A percentile compares a stretch with the other conserved stretches of the same genome.
Conservation (phyloP, 2,888 invertebrate species). For the Diarsia rubi region DNA sequence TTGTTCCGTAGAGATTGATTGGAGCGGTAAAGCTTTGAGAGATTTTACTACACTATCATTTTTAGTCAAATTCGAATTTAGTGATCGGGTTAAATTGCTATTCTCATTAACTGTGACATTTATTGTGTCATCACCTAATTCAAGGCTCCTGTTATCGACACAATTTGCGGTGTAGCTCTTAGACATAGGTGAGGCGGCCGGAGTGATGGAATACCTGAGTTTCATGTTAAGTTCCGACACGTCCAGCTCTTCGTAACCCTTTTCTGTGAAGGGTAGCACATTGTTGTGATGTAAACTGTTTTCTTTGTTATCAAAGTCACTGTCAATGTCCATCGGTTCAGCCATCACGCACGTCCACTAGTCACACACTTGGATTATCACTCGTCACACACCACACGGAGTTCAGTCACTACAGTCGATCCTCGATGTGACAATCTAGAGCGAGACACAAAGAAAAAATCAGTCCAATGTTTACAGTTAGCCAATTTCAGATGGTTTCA, state of each 20-base stretch:
- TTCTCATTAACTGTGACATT: slow-evolving; percentile 73
- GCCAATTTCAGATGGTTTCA: slow-evolving; percentile 84
- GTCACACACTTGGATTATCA: slow-evolving; percentile 54
- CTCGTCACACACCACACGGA: slow-evolving; percentile 54
- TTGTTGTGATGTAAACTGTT: slow-evolving; percentile 83
- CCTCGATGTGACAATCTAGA: slow-evolving; percentile 72
- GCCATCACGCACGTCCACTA: slow-evolving; percentile 78
- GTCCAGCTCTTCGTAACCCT: slow-evolving; percentile 87
- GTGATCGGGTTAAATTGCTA: slow-evolving; percentile 79
- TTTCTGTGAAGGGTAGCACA: slow-evolving; percentile 83
- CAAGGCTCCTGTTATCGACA: slow-evolving; percentile 74
- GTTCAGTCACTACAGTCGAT: slow-evolving; percentile 59
- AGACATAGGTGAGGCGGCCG: slow-evolving; percentile 85
- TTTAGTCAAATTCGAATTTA: slow-evolving; percentile 79
- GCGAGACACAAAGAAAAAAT: slow-evolving; percentile 78
- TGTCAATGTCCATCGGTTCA: slow-evolving; percentile 87
- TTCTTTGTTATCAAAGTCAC: slow-evolving; percentile 87
- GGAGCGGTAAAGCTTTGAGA: slow-evolving; percentile 80
- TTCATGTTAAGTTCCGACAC: slow-evolving; percentile 87
- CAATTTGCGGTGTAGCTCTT: slow-evolving; percentile 81
- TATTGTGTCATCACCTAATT: slow-evolving; percentile 71
- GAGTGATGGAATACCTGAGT: slow-evolving; percentile 86
- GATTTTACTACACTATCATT: slow-evolving; percentile 76
- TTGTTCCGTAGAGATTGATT: slow-evolving; percentile 75
- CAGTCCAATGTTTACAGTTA: slow-evolving; percentile 85